phyloP scores from a whole-genome alignment of 1,140 invertebrate species.

The Caligus rogercresseyi region DNA sequence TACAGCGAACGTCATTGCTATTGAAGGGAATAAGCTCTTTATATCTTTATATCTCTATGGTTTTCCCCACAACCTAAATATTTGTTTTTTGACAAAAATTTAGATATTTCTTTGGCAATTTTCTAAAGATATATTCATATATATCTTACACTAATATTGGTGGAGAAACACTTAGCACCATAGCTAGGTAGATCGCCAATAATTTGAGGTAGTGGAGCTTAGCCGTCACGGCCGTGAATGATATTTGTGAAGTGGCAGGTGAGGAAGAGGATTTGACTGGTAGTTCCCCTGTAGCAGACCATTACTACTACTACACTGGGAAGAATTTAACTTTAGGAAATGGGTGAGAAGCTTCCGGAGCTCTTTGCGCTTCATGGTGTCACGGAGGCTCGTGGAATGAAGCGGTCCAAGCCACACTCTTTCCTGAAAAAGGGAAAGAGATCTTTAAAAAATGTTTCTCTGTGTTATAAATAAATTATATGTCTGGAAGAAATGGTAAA shows the following conservation, averaged over 20 bases:
- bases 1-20: no score
- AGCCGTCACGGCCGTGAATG: slow-evolving; percentile 50
- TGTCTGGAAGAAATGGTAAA: no score
- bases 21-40: no score
- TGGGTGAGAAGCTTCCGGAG: slow-evolving; percentile 61
- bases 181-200: slow-evolving; percentile 67
- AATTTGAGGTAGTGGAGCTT: slow-evolving; percentile 78
- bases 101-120: no score
- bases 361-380: slow-evolving; percentile 78
- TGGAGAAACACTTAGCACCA: slow-evolving; percentile 68
- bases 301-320: slow-evolving; percentile 47
- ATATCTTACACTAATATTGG: slow-evolving; percentile 34
- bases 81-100: no score
- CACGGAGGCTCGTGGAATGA: slow-evolving; percentile 64
- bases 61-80: no score
- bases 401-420: slow-evolving; percentile 70
- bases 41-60: no score
- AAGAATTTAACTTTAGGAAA: slow-evolving; percentile 59
- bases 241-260: slow-evolving; percentile 56
- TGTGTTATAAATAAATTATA: no score
- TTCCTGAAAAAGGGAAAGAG: slow-evolving; percentile 37
- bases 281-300: no score
- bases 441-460: background rate
- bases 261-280: background rate
- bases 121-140: background rate